These are phyloP conservation scores for Caenorhabditis panamensis DNA, from an alignment of 2,888 invertebrate species.

Conservation along the genomic window DNA sequence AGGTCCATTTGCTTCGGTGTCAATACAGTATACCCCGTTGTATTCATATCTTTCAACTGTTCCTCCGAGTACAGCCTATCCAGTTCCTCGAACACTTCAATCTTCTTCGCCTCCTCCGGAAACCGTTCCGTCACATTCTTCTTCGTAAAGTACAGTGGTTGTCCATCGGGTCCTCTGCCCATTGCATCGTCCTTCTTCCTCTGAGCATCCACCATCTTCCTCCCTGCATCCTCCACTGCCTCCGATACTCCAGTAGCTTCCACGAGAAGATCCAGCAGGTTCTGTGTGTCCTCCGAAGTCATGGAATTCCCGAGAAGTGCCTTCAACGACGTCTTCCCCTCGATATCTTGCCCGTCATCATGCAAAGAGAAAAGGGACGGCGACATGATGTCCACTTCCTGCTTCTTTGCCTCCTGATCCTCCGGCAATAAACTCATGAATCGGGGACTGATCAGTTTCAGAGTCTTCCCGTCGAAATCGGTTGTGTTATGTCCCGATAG, in stretches of 20 bases:
- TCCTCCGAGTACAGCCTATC: constrained; percentile 67
- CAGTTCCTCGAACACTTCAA: constrained; percentile 71
- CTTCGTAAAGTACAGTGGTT: constrained; percentile 74
- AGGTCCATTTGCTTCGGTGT: constrained; percentile 68
- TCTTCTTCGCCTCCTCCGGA: constrained; percentile 69
- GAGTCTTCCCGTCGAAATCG: constrained; percentile 45
- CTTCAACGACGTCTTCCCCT: constrained; percentile 48
- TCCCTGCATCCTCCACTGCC: constrained; percentile 60
- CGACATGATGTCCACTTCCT: constrained; percentile 45
- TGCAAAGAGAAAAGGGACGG: constrained; percentile 60
- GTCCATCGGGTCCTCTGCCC: constrained; percentile 60
- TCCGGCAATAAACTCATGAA: constrained; percentile 56
- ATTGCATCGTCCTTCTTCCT: constrained; percentile 46
- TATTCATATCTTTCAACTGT: constrained; percentile 72
- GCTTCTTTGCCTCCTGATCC: constrained; percentile 36
- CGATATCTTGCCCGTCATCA: constrained; percentile 32
- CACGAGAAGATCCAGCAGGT: constrained; percentile 49
- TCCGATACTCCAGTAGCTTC: constrained; percentile 59
- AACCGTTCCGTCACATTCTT: constrained; percentile 71
- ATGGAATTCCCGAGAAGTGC: constrained; percentile 15
- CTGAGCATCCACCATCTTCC: constrained; percentile 51
- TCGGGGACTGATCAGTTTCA: constrained; percentile 59
- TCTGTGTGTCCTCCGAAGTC: constrained; percentile 41
- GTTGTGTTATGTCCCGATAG: constrained; percentile 63
- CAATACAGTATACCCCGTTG: constrained; percentile 74